Percentiles rank a stretch among this genome's conserved stretches.
Evolutionary conservation across 2,797 vertebrate species (phyloP).

Genomic region (Anomalospiza imberbis): DNA sequence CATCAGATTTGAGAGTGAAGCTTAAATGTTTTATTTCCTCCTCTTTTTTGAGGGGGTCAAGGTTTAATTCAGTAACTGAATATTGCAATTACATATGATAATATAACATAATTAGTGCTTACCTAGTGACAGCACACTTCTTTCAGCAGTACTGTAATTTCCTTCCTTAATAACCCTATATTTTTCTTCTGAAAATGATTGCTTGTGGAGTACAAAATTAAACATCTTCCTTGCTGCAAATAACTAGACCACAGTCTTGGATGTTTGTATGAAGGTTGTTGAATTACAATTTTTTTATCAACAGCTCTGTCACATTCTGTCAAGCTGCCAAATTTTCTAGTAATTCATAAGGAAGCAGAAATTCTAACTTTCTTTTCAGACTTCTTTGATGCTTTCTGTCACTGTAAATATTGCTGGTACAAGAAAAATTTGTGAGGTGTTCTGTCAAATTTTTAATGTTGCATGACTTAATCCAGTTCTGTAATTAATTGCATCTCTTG

Average conservation of each 20-base stretch:
- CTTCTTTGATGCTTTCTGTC: neutral
- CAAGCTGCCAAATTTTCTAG: neutral
- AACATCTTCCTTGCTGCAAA: neutral
- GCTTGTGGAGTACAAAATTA: neutral
- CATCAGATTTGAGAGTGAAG: neutral
- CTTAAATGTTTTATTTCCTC: neutral
- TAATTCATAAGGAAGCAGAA: neutral
- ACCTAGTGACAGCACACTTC: neutral
- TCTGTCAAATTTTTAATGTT: neutral
- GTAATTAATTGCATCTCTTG: neutral
- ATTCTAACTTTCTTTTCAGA: neutral
- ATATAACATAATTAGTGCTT: neutral
- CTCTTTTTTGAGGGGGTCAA: neutral
- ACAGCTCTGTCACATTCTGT: neutral
- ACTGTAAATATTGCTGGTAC: neutral
- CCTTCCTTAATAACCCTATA: neutral
- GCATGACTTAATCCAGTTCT: neutral
- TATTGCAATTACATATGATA: neutral
- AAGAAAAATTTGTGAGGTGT: neutral
- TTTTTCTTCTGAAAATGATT: constrained; percentile 2
- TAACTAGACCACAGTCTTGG: neutral
- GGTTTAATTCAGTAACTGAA: neutral
- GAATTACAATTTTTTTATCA: neutral
- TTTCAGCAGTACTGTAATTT: constrained; percentile 9
- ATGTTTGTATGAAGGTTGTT: neutral